Percentiles rank a stretch among this genome's conserved stretches.
These are phyloP conservation scores for Ophthalmolycus amberensis DNA, from an alignment of 2,113 vertebrate species.

Conservation along the genomic window DNA sequence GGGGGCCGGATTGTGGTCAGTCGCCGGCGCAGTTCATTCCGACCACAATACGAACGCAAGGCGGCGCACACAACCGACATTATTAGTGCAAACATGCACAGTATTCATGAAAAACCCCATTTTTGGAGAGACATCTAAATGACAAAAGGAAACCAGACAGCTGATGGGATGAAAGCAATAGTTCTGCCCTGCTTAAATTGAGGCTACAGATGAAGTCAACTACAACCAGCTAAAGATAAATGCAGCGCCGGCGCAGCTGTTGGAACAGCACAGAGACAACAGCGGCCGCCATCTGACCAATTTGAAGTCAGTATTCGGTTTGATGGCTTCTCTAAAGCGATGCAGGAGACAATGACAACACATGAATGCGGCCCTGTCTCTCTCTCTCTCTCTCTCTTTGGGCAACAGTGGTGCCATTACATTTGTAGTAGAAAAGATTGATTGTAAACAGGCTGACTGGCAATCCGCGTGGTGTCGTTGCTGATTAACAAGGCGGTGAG, in stretches of 20 bases:
- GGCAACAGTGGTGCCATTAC: slow-evolving; percentile 38
- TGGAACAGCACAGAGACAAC: slow-evolving; percentile 20
- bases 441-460: slow-evolving; percentile 61
- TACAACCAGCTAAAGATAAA: slow-evolving; percentile 37
- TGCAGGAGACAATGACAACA: slow-evolving; percentile 49
- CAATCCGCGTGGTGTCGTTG: slow-evolving; percentile 46
- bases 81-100: slow-evolving; percentile 13
- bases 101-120: slow-evolving; percentile 23
- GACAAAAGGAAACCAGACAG: not conserved
- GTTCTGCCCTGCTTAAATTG: slow-evolving; percentile 11
- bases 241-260: slow-evolving; percentile 28
- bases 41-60: not conserved
- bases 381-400: not conserved
- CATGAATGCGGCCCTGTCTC: slow-evolving; percentile 21
- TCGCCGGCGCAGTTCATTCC: slow-evolving; percentile 26
- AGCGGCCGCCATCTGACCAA: slow-evolving; percentile 51
- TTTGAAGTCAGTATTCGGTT: slow-evolving; percentile 51
- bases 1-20: slow-evolving; percentile 22
- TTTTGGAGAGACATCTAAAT: not conserved
- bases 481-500: slow-evolving; percentile 67
- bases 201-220: slow-evolving; percentile 22
- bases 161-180: slow-evolving; percentile 38
- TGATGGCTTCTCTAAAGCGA: slow-evolving; percentile 42
- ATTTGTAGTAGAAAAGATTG: slow-evolving; percentile 67
- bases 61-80: slow-evolving; percentile 1